Conservation (phyloP, 2,888 invertebrate species). For the Tachina grossa region DNA sequence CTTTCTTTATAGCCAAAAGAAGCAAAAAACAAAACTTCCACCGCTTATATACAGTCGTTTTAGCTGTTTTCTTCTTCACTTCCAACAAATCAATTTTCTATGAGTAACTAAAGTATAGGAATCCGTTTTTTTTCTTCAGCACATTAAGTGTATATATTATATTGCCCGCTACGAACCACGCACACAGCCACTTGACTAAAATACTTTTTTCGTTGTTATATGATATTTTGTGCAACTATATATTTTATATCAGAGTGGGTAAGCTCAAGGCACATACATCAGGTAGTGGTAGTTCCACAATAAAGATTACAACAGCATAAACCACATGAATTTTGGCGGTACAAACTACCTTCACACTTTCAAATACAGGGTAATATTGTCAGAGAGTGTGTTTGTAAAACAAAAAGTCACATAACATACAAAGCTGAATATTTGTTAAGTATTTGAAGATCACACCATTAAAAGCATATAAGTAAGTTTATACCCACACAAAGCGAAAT, state of each 20-base stretch:
- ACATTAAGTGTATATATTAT: conserved; percentile 33
- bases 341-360: no score
- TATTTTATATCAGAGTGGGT: background rate
- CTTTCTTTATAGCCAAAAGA: conserved; percentile 26
- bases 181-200: conserved; percentile 15
- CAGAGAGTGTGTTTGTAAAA: no score
- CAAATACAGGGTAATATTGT: no score
- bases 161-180: conserved; percentile 13
- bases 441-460: no score
- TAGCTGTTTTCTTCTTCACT: conserved; percentile 14
- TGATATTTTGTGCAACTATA: background rate
- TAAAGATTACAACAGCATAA: no score
- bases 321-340: no score
- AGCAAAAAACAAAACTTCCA: conserved; percentile 12
- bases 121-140: conserved; percentile 44
- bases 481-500: no score
- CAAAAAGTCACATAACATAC: no score
- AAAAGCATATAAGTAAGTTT: no score
- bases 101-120: conserved; percentile 39
- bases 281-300: no score
- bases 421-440: no score
- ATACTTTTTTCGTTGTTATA: background rate
- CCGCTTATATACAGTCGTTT: conserved; percentile 23
- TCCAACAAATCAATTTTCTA: conserved; percentile 36
- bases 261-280: background rate